phyloP scores from a whole-genome alignment of 92 coral and sea anemone genomes.

The Siderastrea siderea region DNA sequence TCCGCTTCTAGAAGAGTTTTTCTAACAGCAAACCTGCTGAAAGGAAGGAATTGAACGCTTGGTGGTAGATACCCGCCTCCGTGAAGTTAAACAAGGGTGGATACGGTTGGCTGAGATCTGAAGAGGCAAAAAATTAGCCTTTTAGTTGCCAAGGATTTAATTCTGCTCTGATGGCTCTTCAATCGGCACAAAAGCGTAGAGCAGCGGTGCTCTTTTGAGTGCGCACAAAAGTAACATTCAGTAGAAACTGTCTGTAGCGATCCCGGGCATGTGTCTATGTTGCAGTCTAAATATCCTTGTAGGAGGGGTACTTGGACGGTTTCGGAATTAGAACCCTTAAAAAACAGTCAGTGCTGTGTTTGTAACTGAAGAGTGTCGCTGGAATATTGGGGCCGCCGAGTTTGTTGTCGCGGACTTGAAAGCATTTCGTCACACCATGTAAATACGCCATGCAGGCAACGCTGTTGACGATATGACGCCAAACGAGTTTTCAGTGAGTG shows the following conservation, averaged over 20 bases:
- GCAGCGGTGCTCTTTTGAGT: constrained; percentile 16
- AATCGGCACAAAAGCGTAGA: constrained; percentile 15
- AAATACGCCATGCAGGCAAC: neutral
- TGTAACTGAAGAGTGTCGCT: constrained; percentile 14
- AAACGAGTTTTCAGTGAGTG: neutral
- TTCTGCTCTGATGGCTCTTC: constrained; percentile 11
- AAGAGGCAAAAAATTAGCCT: constrained; percentile 50
- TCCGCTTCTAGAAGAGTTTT: constrained; percentile 1
- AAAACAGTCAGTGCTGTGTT: constrained; percentile 9
- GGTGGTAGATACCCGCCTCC: constrained; percentile 10
- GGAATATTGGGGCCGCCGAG: constrained; percentile 3
- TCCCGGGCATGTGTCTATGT: constrained; percentile 31
- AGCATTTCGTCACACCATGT: constrained; percentile 23
- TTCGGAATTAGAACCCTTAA: constrained; percentile 17
- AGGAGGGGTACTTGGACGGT: constrained; percentile 11
- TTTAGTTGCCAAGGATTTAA: constrained; percentile 21
- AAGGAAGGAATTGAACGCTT: neutral
- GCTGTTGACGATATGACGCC: constrained; percentile 22
- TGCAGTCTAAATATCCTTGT: constrained; percentile 10
- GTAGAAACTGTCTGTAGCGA: neutral
- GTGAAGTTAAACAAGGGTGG: constrained; percentile 8
- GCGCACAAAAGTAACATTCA: constrained; percentile 14
- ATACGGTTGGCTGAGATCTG: constrained; percentile 37
- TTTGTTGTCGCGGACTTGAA: neutral
- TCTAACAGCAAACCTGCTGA: neutral